Evolutionary conservation across 2,113 vertebrate species (phyloP).

Genomic region (Apeltes quadracus): DNA sequence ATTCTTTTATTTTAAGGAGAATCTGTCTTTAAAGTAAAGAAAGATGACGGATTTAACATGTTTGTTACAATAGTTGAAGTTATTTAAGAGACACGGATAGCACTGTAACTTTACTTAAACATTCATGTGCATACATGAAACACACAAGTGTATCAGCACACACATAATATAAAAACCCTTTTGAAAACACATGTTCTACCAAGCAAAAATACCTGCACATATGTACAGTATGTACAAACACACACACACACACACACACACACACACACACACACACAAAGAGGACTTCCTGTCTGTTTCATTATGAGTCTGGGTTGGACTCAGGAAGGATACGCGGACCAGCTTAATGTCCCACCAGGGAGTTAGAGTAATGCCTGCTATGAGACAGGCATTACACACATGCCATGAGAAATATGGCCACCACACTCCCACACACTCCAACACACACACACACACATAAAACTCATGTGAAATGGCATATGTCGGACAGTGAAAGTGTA

Average conservation of each 20-base stretch:
- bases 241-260: conserved; percentile 23
- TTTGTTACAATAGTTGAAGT: too few relatives aligned
- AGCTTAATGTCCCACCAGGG: conserved; percentile 72
- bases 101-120: neutral
- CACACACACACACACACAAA: conserved; percentile 6
- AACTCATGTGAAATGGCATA: conserved; percentile 52
- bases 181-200: neutral
- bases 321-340: conserved; percentile 69
- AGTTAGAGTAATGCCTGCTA: conserved; percentile 28
- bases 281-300: conserved; percentile 63
- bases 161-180: neutral
- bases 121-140: neutral
- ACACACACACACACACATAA: conserved; percentile 20
- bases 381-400: neutral
- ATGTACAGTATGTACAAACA: conserved; percentile 1
- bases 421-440: conserved; percentile 49
- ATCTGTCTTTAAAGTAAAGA: neutral
- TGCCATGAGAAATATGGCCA: conserved; percentile 64
- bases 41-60: neutral
- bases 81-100: neutral
- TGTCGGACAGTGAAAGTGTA: conserved; percentile 26
- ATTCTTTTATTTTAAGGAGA: neutral
- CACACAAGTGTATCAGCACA: neutral
- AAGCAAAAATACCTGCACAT: neutral
- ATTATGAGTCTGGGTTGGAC: conserved; percentile 46